Base-by-base conservation (phyloP, 1,140 invertebrate genomes). In the Philotrypesis tridentata region DNA sequence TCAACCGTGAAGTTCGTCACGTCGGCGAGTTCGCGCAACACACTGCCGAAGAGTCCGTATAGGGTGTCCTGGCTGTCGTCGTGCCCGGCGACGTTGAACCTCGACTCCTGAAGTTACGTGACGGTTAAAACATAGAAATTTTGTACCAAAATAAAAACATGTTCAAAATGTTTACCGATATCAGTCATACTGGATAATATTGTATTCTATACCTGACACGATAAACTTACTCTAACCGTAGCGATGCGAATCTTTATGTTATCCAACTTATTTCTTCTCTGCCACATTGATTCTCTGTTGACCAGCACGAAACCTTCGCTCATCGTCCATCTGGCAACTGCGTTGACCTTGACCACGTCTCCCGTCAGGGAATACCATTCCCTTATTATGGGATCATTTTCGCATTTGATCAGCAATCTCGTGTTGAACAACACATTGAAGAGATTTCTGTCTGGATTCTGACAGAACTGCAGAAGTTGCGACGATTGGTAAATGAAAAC, bases 341-440 rank as follows among this genome's bases (percentile, higher is more conserved):
- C 27, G 7, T 68, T 33, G 7, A 76, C 43, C 55, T 60, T 76
- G 0, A 81, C 63, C 25, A 21, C 8, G 31, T 40, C 63, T 1
- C 27, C 17, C 9, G 17, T 11, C 5, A 75, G 0, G 2, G 73
- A 61, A 29, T 82, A 82, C 80, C 74, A 82, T 27, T 82, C 80
- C 9, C n/a, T 70, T 9, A 82, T 63, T 9, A 68, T 12, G 14
- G 55, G 23, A 40, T 78, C 55, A 29, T 78, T 33, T 29, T 78
- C 31, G 12, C 74, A 82, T 37, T 78, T 77, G 7, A 82, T 37
- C 9, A 82, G 17, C 14, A 82, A 65, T 27, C 29, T 71, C 27
- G 80, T 72, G 25, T 82, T 33, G 29, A 82, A 72, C 0, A n/a
- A n/a, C 5, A 82, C 7, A 27, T 82, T 82, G 2, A 82, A 78